phyloP scores from a whole-genome alignment of 2,888 invertebrate species.

The Shargacucullia verbasci region DNA sequence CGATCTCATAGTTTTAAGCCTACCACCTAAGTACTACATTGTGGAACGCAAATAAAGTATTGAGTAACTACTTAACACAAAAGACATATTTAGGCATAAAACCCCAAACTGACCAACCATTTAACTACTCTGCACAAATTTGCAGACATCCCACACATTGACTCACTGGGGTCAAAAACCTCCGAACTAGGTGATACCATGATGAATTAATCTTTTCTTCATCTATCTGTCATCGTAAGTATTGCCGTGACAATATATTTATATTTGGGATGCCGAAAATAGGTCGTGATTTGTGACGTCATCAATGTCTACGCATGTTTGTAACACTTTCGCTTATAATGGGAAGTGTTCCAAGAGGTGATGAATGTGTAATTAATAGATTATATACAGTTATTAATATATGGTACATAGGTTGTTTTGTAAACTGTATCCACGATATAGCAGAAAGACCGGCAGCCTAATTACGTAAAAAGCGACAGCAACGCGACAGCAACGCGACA shows the following conservation, averaged over 20 bases:
- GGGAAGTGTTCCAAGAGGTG: conserved; percentile 24
- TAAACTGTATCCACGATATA: too few relatives aligned
- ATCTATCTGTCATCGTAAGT: conserved; percentile 20
- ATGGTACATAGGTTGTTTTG: not conserved
- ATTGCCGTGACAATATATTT: conserved; percentile 18
- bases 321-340: conserved; percentile 31
- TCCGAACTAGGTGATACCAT: conserved; percentile 40
- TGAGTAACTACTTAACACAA: too few relatives aligned
- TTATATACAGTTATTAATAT: not conserved
- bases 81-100: conserved; percentile 29
- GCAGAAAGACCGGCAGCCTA: too few relatives aligned
- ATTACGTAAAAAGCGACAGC: too few relatives aligned
- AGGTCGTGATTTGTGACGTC: conserved; percentile 12
- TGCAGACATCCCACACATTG: conserved; percentile 33
- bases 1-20: too few relatives aligned
- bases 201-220: conserved; percentile 30
- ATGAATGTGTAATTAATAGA: conserved; percentile 11
- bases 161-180: conserved; percentile 26
- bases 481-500: too few relatives aligned
- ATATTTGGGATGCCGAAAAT: conserved; percentile 18
- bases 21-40: too few relatives aligned
- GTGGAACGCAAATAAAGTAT: too few relatives aligned
- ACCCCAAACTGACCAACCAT: not conserved
- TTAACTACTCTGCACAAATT: conserved; percentile 9
- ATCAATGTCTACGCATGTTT: not conserved